A percentile compares a stretch with the other conserved stretches of the same genome.
These are phyloP conservation scores for Drosophila prostipennis DNA, from an alignment of 2,888 invertebrate species.

Conservation along the genomic window DNA sequence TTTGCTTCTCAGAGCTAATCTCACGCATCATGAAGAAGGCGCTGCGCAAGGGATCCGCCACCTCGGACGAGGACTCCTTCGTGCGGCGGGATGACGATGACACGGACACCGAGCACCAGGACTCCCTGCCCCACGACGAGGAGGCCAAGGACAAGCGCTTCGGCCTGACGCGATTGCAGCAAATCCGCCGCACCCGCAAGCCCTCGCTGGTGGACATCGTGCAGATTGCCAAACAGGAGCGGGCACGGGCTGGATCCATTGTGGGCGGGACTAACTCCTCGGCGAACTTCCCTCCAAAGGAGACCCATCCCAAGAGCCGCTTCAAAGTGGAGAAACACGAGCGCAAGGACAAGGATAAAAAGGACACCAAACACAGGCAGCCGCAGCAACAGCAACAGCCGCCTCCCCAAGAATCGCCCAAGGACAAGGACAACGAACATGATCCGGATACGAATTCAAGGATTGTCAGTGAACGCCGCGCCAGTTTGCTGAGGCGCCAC, in stretches of 20 bases:
- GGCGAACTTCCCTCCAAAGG: conserved; percentile 59
- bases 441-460: conserved; percentile 82
- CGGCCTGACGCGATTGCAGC: conserved; percentile 75
- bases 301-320: conserved; percentile 76
- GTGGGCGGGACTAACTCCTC: conserved; percentile 49
- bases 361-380: conserved; percentile 52
- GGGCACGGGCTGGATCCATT: conserved; percentile 69
- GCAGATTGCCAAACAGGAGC: conserved; percentile 79
- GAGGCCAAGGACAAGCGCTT: conserved; percentile 79
- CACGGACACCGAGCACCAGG: conserved; percentile 90
- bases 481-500: conserved; percentile 79
- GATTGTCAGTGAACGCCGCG: conserved; percentile 81
- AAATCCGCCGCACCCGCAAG: conserved; percentile 80
- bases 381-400: conserved; percentile 30
- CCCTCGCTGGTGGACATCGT: conserved; percentile 83
- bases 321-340: conserved; percentile 75
- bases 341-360: conserved; percentile 43
- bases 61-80: conserved; percentile 85
- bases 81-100: conserved; percentile 85
- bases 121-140: conserved; percentile 88
- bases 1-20: conserved; percentile 75
- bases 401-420: conserved; percentile 55
- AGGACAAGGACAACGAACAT: conserved; percentile 62
- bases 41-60: conserved; percentile 86
- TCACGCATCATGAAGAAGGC: conserved; percentile 84